These are phyloP conservation scores for Chironomus tentans DNA, from an alignment of 2,888 invertebrate species.

Conservation along the genomic window DNA sequence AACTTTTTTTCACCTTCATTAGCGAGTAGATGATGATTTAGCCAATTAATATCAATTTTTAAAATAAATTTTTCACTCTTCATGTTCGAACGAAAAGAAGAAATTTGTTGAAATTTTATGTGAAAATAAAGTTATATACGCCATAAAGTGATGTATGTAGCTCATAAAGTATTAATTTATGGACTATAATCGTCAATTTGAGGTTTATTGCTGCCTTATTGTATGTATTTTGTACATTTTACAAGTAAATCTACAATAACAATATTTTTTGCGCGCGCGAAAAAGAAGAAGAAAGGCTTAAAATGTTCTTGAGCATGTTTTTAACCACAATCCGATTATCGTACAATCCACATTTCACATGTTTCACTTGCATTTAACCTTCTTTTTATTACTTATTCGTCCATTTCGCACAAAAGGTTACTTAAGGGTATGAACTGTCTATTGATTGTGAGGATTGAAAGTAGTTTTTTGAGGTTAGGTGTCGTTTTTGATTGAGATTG, in stretches of 20 bases:
- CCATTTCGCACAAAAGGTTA: no score
- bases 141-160: neutral
- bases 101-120: no score
- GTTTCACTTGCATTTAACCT: neutral
- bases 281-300: neutral
- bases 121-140: neutral
- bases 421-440: no score
- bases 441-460: no score
- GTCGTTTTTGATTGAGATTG: no score
- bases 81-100: no score
- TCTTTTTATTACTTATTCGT: neutral
- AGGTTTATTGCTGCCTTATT: neutral
- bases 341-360: neutral
- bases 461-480: no score
- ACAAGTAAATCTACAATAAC: neutral
- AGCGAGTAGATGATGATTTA: constrained; percentile 10
- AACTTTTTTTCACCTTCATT: neutral
- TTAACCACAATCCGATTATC: neutral
- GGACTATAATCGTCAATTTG: neutral
- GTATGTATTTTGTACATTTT: neutral
- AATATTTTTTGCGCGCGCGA: neutral
- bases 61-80: neutral
- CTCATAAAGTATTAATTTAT: neutral
- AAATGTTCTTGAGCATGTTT: neutral
- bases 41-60: constrained; percentile 17